A percentile compares a stretch with the other conserved stretches of the same genome.
Conservation (phyloP, 2,888 invertebrate species). For the Synergus umbraculus region DNA sequence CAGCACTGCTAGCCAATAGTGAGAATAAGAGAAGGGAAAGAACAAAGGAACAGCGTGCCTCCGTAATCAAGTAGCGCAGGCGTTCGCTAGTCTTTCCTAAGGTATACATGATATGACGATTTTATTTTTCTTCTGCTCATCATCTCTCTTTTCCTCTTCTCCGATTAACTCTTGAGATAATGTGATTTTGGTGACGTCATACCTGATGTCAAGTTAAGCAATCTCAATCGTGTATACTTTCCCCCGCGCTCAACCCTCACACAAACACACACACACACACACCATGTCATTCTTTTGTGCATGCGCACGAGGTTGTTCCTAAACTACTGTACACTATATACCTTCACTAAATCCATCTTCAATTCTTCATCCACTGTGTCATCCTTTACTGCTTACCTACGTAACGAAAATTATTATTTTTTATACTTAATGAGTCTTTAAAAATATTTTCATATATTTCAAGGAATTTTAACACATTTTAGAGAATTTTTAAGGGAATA, state of each 20-base stretch:
- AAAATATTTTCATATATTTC: no score
- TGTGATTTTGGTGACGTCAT: not conserved
- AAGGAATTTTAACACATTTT: no score
- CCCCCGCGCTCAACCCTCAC: not conserved
- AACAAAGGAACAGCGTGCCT: not conserved
- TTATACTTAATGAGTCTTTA: no score
- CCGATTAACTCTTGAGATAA: not conserved
- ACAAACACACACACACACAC: no score
- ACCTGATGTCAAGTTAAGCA: not conserved
- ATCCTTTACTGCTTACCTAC: no score
- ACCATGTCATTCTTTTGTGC: no score
- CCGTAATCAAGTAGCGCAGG: not conserved
- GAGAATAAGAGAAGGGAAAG: not conserved
- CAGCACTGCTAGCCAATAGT: not conserved
- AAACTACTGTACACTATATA: no score
- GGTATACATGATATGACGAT: not conserved
- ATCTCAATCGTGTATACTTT: not conserved
- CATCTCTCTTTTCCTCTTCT: not conserved
- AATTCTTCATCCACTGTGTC: no score
- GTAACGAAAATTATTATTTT: no score
- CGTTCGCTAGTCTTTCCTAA: not conserved
- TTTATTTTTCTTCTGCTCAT: not conserved
- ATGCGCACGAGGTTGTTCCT: no score
- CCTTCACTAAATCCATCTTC: no score
- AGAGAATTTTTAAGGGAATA: no score